Conservation (phyloP, 2,888 invertebrate species). For the Eustalomyia histrio region DNA sequence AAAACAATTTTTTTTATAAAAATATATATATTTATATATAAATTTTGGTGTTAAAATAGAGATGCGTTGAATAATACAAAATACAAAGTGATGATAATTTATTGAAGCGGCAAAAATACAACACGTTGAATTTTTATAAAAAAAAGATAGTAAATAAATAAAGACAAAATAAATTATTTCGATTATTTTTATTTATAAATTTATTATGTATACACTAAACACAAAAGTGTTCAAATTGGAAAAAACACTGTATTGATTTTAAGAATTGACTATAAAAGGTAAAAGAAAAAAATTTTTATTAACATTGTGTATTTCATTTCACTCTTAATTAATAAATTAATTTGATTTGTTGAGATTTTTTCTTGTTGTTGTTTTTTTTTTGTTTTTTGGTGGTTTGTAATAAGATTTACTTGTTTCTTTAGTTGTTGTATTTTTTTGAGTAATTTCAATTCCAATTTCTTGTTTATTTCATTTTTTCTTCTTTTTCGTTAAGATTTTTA, state of each 20-base stretch:
- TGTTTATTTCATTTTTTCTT: constrained; percentile 18
- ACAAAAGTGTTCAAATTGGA: not conserved
- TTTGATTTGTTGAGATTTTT: constrained; percentile 11
- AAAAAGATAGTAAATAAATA: constrained; percentile 61
- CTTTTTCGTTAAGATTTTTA: constrained; percentile 38
- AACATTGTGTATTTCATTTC: constrained; percentile 9
- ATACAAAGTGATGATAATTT: constrained; percentile 7
- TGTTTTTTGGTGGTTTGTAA: constrained; percentile 27
- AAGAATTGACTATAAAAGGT: constrained; percentile 7
- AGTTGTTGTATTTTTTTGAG: not conserved
- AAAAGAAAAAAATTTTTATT: constrained; percentile 12
- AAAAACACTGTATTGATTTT: constrained; percentile 17
- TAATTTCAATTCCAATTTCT: constrained; percentile 1
- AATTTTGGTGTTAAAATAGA: constrained; percentile 20
- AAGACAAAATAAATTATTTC: not conserved
- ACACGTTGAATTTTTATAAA: constrained; percentile 14
- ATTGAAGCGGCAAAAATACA: constrained; percentile 44
- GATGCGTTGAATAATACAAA: not conserved
- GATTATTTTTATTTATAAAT: not conserved
- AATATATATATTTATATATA: not conserved
- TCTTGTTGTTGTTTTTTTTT: constrained; percentile 2
- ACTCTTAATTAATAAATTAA: not conserved
- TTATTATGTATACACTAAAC: constrained; percentile 16
- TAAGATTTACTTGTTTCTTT: constrained; percentile 44
- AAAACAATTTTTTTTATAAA: not conserved